Conservation (phyloP, 2,797 vertebrate genomes). For the Danio aesculapii region DNA sequence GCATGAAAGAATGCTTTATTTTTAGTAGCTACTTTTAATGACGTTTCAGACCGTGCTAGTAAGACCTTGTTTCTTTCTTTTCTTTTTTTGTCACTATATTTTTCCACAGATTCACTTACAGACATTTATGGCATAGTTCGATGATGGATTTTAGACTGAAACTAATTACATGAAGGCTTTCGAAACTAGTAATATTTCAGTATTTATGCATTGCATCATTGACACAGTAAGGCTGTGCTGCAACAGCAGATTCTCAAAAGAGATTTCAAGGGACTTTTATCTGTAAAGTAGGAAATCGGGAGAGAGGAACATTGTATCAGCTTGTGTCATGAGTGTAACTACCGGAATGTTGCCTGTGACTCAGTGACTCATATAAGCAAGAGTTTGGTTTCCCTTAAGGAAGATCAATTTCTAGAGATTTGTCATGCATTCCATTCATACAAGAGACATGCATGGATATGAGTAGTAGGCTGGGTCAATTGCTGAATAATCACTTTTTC, state of each 20-base stretch:
- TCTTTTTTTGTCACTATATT: neutral
- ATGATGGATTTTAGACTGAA: neutral
- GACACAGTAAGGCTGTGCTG: neutral
- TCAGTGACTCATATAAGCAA: conserved; percentile 14
- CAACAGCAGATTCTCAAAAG: conserved; percentile 11
- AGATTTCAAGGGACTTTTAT: conserved; percentile 29
- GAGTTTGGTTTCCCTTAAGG: conserved; percentile 30
- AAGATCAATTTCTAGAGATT: conserved; percentile 18
- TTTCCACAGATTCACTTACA: neutral
- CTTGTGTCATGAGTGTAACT: conserved; percentile 16
- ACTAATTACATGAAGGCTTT: neutral
- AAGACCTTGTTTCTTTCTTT: neutral
- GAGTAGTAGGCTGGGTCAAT: neutral
- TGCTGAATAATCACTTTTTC: neutral
- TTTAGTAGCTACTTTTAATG: no score
- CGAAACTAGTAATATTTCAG: neutral
- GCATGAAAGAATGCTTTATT: no score
- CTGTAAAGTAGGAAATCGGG: conserved; percentile 44
- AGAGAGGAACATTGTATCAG: conserved; percentile 16
- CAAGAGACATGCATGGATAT: neutral
- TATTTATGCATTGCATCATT: conserved; percentile 5
- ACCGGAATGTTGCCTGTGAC: conserved; percentile 42
- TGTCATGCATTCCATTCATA: neutral
- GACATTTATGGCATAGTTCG: no score
- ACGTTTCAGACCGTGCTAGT: no score